Percentiles rank a stretch among this genome's conserved stretches.
Conservation (phyloP, 2,888 invertebrate species). For the Eurytoma californica region DNA sequence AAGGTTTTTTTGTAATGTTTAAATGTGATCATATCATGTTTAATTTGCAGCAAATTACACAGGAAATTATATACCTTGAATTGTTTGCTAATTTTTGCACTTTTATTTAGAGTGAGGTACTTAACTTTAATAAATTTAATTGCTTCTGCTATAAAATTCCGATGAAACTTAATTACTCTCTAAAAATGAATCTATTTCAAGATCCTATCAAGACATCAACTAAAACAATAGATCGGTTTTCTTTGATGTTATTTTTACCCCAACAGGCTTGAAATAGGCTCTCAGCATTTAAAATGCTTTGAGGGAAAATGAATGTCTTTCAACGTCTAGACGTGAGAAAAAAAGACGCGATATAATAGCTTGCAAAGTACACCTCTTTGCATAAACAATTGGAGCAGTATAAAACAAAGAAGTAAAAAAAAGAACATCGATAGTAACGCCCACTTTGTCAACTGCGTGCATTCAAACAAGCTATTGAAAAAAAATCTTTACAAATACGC, state of each 20-base stretch:
- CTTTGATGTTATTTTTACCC: conserved; percentile 27
- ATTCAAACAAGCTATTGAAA: no score
- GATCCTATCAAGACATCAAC: conserved; percentile 3
- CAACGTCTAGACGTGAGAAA: conserved; percentile 33
- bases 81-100: no score
- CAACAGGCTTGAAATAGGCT: conserved; percentile 22
- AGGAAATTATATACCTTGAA: no score
- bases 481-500: no score
- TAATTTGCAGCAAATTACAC: no score
- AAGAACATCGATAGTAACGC: not conserved
- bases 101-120: no score
- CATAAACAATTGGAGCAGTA: conserved; percentile 2
- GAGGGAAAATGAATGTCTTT: conserved; percentile 35
- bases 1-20: no score
- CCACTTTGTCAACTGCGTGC: no score
- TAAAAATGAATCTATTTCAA: not conserved
- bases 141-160: no score
- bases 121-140: no score
- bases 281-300: conserved; percentile 25
- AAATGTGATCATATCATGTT: no score
- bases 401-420: not conserved
- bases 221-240: not conserved
- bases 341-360: conserved; percentile 16
- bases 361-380: conserved; percentile 18
- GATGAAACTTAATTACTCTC: not conserved